Evolutionary conservation across 1,140 invertebrate genomes (phyloP).

Genomic region (Brachionus rotundiformis): DNA sequence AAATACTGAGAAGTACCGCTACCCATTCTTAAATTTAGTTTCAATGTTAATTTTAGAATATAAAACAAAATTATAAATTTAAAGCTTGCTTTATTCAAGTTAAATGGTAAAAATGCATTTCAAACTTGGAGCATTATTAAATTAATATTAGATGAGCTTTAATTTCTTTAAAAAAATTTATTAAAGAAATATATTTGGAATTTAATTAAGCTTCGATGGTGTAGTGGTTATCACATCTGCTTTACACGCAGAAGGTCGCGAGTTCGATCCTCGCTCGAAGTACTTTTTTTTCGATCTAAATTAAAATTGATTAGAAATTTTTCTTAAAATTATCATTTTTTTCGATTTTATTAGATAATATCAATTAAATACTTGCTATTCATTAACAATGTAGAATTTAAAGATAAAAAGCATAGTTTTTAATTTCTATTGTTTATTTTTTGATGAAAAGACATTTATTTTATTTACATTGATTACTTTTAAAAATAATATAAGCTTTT

Average conservation of each 20-base stretch:
- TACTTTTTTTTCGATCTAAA: constrained; percentile 44
- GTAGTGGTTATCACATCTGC: constrained; percentile 55
- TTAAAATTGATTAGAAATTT: too few relatives aligned
- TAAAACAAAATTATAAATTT: constrained; percentile 27
- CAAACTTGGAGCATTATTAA: neutral
- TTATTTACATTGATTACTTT: too few relatives aligned
- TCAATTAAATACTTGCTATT: too few relatives aligned
- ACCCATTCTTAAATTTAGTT: constrained; percentile 14
- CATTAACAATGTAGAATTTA: too few relatives aligned
- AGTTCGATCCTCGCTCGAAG: constrained; percentile 54
- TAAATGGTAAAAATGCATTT: neutral
- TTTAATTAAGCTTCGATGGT: constrained; percentile 3
- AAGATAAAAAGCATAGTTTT: too few relatives aligned
- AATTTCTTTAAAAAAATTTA: neutral
- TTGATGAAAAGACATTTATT: too few relatives aligned
- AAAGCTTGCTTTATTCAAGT: constrained; percentile 11
- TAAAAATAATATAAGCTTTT: too few relatives aligned
- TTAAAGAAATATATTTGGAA: neutral
- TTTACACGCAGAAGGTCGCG: constrained; percentile 55
- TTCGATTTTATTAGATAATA: too few relatives aligned
- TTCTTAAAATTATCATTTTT: too few relatives aligned
- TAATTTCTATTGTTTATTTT: too few relatives aligned
- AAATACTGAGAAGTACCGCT: constrained; percentile 20
- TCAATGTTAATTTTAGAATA: constrained; percentile 18
- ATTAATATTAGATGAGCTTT: neutral